Percentiles rank a stretch among this genome's conserved stretches.
Evolutionary conservation across 2,797 vertebrate genomes (phyloP).

Genomic region (Manis pentadactyla): DNA sequence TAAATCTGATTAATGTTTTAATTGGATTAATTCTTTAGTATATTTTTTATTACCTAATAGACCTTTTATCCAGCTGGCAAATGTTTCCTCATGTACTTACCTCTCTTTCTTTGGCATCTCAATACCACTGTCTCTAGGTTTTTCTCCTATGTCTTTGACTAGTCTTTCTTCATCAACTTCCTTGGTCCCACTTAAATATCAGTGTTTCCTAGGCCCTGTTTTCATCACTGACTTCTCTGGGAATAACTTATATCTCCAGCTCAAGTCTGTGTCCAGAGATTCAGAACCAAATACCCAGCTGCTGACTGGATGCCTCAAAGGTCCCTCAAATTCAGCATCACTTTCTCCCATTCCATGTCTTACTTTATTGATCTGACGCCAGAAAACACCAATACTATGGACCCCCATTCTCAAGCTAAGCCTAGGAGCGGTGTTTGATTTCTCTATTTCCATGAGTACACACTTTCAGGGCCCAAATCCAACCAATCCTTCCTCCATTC

Average conservation of each 20-base stretch:
- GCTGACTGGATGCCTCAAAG: too few relatives aligned
- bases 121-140: background rate
- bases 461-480: too few relatives aligned
- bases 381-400: background rate
- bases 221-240: background rate
- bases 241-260: background rate
- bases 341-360: background rate
- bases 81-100: background rate
- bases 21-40: background rate
- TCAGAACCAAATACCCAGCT: background rate
- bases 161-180: background rate
- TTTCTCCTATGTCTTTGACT: background rate
- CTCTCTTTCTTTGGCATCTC: background rate
- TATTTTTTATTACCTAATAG: conserved; percentile 8
- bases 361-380: background rate
- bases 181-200: background rate
- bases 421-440: background rate
- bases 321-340: background rate
- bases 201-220: background rate
- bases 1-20: conserved; percentile 27
- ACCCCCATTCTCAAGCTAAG: background rate
- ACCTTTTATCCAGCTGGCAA: background rate
- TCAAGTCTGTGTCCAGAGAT: background rate
- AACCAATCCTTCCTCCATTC: background rate
- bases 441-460: background rate